Evolutionary conservation across 1,140 invertebrate genomes (phyloP), one percentile per base, ranked within the genome.

Genomic region (Anastrepha ludens): DNA sequence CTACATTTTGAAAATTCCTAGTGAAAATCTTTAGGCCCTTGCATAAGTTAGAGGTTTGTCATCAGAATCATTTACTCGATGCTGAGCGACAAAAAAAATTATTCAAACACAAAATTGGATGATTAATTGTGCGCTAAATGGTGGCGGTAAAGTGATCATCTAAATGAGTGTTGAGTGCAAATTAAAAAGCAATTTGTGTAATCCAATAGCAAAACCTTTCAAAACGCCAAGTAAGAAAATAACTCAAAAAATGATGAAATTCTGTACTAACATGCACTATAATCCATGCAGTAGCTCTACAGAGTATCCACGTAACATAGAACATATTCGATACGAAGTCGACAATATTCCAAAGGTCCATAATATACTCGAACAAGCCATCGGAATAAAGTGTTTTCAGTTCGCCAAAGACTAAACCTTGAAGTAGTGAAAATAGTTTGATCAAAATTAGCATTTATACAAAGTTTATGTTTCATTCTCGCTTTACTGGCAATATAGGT

Each of bases 331-430:
- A 98, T 89, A 99, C 96, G 91, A 99, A 99, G 93, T 99, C 98
- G 5, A 99, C 96, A 89, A 99, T 98, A 92, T 99, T 99, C 98
- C 98, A 99, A 87, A 99, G 95, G 94, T 99, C 98, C 78, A 96
- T 96, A 55, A 98, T 94, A 91, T 99, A 99, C 67, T 98, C 97
- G 55, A 96, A 92, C n/a, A 99, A 91, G 0, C 98, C 98, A 88
- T 97, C 97, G 0, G 96, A 94, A 96, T 98, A 99, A 17, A 99
- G 94, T 44, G 98, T 94, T 90, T 97, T 96, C 65, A 98, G 96
- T 94, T 99, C 98, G 9, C 96, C 96, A 95, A 97, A 98, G 67
- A 99, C 96, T 89, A 98, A 95, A 94, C 98, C 98, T 98, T 90
- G 9, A 93, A 90, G 93, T 85, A 15, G 15, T 3, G 15, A 62